Percentiles rank a stretch among this genome's conserved stretches.
phyloP scores from a whole-genome alignment of 2,113 vertebrate genomes.

The Pelodiscus sinensis region DNA sequence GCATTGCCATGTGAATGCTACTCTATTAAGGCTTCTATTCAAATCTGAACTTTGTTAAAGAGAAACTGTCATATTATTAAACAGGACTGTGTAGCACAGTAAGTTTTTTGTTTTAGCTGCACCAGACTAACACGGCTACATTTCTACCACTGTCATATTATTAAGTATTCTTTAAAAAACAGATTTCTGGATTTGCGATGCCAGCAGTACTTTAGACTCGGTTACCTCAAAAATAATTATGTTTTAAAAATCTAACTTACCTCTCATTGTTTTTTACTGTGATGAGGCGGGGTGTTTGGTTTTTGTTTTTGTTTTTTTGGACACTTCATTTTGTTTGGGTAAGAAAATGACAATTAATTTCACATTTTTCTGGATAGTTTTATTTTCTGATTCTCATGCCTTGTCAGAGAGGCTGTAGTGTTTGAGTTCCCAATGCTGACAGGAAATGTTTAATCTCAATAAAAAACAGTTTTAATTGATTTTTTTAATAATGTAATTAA shows the following conservation, averaged over 20 bases:
- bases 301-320: too few species aligned
- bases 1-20: background rate
- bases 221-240: background rate
- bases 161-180: background rate
- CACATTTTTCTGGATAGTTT: background rate
- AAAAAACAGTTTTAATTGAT: background rate
- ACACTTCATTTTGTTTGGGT: background rate
- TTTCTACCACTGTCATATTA: background rate
- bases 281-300: too few species aligned
- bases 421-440: background rate
- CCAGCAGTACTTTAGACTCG: background rate
- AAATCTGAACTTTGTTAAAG: background rate
- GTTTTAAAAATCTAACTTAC: background rate
- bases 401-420: background rate
- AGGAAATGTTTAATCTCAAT: background rate
- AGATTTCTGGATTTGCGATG: background rate
- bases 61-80: background rate
- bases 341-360: background rate
- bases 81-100: too few species aligned
- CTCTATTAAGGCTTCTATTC: background rate
- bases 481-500: background rate
- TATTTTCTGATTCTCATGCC: background rate
- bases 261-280: background rate
- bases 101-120: too few species aligned
- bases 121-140: too few species aligned